These are phyloP conservation scores for Andrena praecox DNA, from an alignment of 2,888 invertebrate species.

Conservation along the genomic window DNA sequence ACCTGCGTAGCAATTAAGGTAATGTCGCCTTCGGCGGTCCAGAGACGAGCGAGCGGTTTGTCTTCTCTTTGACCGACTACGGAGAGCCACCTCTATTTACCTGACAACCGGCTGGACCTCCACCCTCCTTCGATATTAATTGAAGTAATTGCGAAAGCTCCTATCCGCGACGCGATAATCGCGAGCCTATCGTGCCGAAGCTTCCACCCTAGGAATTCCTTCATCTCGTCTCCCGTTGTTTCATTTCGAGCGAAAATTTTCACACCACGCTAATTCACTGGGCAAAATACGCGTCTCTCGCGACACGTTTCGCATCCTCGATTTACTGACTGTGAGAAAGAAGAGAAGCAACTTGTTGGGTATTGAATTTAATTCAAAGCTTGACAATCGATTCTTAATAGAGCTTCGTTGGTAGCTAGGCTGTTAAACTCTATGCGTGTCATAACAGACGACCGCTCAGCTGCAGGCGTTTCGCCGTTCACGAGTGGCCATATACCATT, in stretches of 20 bases:
- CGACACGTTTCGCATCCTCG: neutral
- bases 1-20: slow-evolving; percentile 76
- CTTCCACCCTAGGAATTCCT: neutral
- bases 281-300: neutral
- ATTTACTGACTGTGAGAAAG: neutral
- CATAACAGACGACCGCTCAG: slow-evolving; percentile 23
- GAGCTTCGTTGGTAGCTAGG: neutral
- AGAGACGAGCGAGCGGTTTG: slow-evolving; percentile 32
- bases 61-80: slow-evolving; percentile 50
- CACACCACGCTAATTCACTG: neutral
- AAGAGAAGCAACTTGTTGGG: too few relatives aligned
- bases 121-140: slow-evolving; percentile 57
- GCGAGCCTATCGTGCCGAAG: neutral
- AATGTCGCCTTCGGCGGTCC: slow-evolving; percentile 75
- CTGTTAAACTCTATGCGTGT: slow-evolving; percentile 9
- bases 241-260: neutral
- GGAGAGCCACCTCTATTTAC: slow-evolving; percentile 50
- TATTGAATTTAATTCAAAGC: neutral
- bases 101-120: slow-evolving; percentile 22
- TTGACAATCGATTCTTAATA: slow-evolving; percentile 28
- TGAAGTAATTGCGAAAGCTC: slow-evolving; percentile 59
- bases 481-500: neutral
- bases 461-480: slow-evolving; percentile 16
- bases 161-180: slow-evolving; percentile 25
- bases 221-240: neutral